Percentiles rank a stretch among this genome's conserved stretches.
Conservation (phyloP, 1,140 invertebrate genomes). For the Brachionus manjavacas region DNA sequence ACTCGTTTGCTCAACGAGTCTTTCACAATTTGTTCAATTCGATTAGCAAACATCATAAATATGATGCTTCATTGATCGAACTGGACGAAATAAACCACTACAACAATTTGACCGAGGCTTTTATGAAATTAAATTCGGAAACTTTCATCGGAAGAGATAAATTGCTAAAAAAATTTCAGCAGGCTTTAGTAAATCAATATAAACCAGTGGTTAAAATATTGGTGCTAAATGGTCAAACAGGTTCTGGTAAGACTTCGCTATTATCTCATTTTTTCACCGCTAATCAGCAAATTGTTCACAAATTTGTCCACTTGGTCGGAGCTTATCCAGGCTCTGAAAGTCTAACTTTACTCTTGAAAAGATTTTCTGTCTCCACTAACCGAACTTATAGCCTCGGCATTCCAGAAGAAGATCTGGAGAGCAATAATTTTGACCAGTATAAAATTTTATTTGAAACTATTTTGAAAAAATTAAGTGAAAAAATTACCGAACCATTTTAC, state of each 20-base stretch:
- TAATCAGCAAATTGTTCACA: slow-evolving; percentile 14
- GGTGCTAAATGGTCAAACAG: slow-evolving; percentile 50
- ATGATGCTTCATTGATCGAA: neutral
- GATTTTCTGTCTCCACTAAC: slow-evolving; percentile 50
- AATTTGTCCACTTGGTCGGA: slow-evolving; percentile 53
- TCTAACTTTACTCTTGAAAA: slow-evolving; percentile 48
- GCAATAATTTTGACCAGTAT: slow-evolving; percentile 44
- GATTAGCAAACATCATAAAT: slow-evolving; percentile 47
- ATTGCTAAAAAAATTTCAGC: slow-evolving; percentile 49
- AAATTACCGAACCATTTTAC: neutral
- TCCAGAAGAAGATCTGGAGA: slow-evolving; percentile 49
- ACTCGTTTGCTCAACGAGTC: slow-evolving; percentile 54
- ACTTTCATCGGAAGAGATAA: slow-evolving; percentile 51
- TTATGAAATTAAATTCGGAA: slow-evolving; percentile 46
- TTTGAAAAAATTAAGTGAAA: neutral
- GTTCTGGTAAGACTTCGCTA: slow-evolving; percentile 56
- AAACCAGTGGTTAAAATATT: neutral
- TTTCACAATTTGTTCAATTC: slow-evolving; percentile 56
- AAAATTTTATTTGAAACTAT: slow-evolving; percentile 28
- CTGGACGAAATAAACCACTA: slow-evolving; percentile 50
- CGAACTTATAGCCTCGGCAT: slow-evolving; percentile 46
- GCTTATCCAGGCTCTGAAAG: slow-evolving; percentile 52
- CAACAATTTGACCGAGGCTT: slow-evolving; percentile 49
- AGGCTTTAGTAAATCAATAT: slow-evolving; percentile 6
- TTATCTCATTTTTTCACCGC: slow-evolving; percentile 47